These are phyloP conservation scores for Mus spicilegus DNA, from an alignment of 2,113 vertebrate species.

Conservation along the genomic window DNA sequence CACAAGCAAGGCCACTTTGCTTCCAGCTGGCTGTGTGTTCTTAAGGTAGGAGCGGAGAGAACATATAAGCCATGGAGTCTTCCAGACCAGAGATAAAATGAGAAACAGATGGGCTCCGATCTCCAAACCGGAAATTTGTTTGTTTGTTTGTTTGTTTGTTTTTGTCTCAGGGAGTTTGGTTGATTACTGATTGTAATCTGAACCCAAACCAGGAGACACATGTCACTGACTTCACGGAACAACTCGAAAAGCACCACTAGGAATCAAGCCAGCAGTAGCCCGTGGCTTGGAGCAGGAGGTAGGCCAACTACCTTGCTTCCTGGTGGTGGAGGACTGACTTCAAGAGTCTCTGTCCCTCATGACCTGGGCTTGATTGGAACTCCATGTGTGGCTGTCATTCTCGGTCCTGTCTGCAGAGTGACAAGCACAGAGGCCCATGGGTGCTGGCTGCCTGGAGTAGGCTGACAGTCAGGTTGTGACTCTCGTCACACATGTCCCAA, in stretches of 20 bases:
- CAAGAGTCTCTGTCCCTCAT: not conserved
- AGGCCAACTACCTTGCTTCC: not conserved
- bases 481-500: not conserved
- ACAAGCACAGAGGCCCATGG: rapidly evolving
- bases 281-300: not conserved
- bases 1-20: not conserved
- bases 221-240: not conserved
- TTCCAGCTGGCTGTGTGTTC: constrained; percentile 31
- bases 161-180: constrained; percentile 17
- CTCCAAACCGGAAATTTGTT: constrained; percentile 79
- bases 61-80: not conserved
- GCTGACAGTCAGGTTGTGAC: not conserved
- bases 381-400: not conserved
- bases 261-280: not conserved
- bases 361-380: not conserved
- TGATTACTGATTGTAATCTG: constrained; percentile 81
- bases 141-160: not conserved
- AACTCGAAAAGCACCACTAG: not conserved
- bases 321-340: too few species aligned
- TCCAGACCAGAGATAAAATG: constrained; percentile 67
- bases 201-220: constrained; percentile 63
- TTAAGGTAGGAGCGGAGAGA: not conserved
- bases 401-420: not conserved
- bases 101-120: constrained; percentile 82
- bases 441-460: too few species aligned